Conservation (phyloP, 2,797 vertebrate species). For the Amphiprion clarkii region DNA sequence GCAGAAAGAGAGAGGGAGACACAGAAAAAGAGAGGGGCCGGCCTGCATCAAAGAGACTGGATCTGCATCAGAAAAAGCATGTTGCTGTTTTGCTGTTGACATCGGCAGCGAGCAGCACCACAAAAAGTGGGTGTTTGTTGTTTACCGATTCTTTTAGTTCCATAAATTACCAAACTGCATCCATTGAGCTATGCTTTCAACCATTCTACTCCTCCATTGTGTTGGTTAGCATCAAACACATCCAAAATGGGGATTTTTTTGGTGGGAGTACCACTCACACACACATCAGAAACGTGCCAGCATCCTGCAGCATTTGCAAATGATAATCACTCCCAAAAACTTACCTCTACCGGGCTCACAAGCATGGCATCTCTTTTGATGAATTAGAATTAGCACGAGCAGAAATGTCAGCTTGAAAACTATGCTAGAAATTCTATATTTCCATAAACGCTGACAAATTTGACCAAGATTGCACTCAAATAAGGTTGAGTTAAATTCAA, state of each 20-base stretch:
- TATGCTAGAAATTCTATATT: not conserved
- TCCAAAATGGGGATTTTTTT: not conserved
- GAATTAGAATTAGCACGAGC: no score
- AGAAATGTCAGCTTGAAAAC: not conserved
- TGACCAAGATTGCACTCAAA: not conserved
- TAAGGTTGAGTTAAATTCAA: not conserved
- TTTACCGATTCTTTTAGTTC: slow-evolving; percentile 54
- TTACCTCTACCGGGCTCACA: no score
- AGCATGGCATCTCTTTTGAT: no score
- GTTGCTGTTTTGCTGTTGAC: slow-evolving; percentile 65
- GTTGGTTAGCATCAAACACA: not conserved
- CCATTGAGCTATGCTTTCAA: slow-evolving; percentile 5
- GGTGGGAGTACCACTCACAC: not conserved
- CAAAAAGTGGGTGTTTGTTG: slow-evolving; percentile 50
- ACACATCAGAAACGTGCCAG: not conserved
- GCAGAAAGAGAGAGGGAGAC: slow-evolving; percentile 51
- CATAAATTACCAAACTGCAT: slow-evolving; percentile 21
- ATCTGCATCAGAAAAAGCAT: slow-evolving; percentile 76
- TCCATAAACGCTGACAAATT: not conserved
- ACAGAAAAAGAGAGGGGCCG: slow-evolving; percentile 58
- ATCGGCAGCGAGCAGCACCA: slow-evolving; percentile 43
- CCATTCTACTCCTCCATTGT: not conserved
- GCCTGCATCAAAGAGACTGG: slow-evolving; percentile 69
- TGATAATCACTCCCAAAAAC: not conserved
- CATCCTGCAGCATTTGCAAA: not conserved